These are phyloP conservation scores for Psilopogon haemacephalus DNA, from an alignment of 2,113 vertebrate species.

Conservation along the genomic window DNA sequence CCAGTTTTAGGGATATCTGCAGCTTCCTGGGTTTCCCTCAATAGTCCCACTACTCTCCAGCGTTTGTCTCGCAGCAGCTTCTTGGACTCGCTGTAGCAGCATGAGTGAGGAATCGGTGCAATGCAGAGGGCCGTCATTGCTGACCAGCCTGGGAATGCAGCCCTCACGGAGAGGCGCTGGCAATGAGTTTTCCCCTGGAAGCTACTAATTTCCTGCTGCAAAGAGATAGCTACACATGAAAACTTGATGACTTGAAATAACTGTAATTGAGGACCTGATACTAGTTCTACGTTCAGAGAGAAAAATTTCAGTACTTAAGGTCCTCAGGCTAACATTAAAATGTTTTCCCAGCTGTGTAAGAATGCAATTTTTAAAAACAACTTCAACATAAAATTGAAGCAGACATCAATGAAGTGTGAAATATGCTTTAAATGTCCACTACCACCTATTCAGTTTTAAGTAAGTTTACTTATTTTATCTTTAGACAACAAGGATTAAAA, in stretches of 20 bases:
- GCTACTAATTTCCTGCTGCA: not conserved
- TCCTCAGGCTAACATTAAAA: not conserved
- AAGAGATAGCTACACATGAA: not conserved
- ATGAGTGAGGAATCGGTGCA: not conserved
- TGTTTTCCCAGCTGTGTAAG: not conserved
- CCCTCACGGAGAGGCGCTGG: not conserved
- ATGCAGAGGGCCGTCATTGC: accelerated
- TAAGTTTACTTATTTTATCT: not conserved
- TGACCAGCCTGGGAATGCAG: not conserved
- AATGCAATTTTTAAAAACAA: not conserved
- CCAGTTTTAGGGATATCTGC: accelerated
- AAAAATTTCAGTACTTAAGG: not conserved
- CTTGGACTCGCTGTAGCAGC: not conserved
- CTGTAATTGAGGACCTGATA: accelerated
- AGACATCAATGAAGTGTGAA: not conserved
- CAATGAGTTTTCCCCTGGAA: not conserved
- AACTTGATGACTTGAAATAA: not conserved
- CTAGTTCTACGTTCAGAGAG: not conserved
- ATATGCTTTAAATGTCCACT: not conserved
- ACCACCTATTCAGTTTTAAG: not conserved
- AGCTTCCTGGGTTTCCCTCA: too few relatives aligned
- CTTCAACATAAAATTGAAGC: not conserved
- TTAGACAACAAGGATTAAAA: constrained; percentile 14
- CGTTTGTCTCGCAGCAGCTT: not conserved
- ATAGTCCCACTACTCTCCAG: accelerated